phyloP scores from a whole-genome alignment of 2,797 vertebrate species.

The Helostoma temminkii region DNA sequence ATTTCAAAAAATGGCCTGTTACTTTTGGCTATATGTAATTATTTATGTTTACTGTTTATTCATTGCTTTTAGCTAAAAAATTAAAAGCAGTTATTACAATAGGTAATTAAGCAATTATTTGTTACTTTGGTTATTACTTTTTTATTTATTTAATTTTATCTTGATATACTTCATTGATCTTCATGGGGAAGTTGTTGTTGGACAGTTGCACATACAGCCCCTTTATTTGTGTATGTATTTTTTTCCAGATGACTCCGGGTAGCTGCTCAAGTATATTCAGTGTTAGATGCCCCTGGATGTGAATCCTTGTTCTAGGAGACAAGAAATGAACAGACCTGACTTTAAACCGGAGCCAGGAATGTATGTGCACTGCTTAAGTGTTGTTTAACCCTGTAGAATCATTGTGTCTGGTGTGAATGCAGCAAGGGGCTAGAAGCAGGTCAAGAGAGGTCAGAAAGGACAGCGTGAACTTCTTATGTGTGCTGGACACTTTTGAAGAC shows the following conservation, averaged over 20 bases:
- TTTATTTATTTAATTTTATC: no score
- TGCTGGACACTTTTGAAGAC: conserved; percentile 79
- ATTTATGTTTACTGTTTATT: neutral
- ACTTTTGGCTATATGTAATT: no score
- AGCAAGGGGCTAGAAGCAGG: conserved; percentile 74
- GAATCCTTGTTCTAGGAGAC: conserved; percentile 8
- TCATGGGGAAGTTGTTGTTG: no score
- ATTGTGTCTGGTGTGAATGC: conserved; percentile 60
- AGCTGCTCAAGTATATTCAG: neutral
- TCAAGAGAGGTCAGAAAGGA: conserved; percentile 83
- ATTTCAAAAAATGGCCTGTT: no score
- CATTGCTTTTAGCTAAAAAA: neutral
- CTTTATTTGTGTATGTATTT: neutral
- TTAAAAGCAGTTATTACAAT: neutral
- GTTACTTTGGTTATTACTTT: no score
- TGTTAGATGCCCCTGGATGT: conserved; percentile 5
- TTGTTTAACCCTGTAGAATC: conserved; percentile 76
- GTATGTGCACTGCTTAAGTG: conserved; percentile 56
- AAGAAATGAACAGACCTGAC: conserved; percentile 33
- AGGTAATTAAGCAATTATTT: neutral
- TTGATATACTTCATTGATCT: no score
- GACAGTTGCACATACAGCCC: no score
- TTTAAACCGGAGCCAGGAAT: conserved; percentile 55
- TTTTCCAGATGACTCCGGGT: neutral
- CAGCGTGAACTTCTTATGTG: conserved; percentile 77